Evolutionary conservation across 2,888 invertebrate species (phyloP), one percentile per base, ranked within the genome.

Genomic region (Lottia gigantea): DNA sequence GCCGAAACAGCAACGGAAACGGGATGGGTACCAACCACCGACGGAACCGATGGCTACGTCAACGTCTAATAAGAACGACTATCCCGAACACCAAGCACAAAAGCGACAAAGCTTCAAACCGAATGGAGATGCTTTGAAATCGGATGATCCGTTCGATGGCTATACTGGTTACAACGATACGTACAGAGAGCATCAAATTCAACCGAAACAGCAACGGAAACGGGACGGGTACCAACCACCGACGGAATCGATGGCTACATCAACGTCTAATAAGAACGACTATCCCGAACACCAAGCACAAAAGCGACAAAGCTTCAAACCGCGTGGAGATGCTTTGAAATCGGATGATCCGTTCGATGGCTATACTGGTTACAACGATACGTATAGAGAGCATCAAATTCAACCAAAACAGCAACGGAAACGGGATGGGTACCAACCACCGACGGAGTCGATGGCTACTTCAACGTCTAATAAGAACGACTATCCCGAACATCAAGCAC

Each of bases 111-210:
- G 81, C 66, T 80, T 75, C 63, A 83, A 82, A 26, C 87, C 86
- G 11, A 80, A 79, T 23, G 66, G 70, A 8, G 71, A 71, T 0
- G 78, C 83, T 14, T 79, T 81, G 67, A 71, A 71, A 40, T 83
- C 85, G 11, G 76, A 81, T 46, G 83, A 79, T 8, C 85, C 85
- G 0, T 81, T 87, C 40, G 79, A 83, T 15, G 83, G 74, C 47
- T 77, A 79, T 49, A 87, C 86, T 62, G 87, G 86, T 72, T 87
- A 87, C 68, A 76, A 75, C n/a, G 80, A 82, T 61, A 76, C 76
- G 23, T 87, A 82, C 76, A 79, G 78, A 45, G 73, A 80, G 6
- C 81, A 86, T 66, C 82, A 80, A 11, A 64, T 84, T 8, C 79
- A 76, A 61, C 66, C 73, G 1, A 55, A 55, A 55, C 55, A 55